phyloP scores from a whole-genome alignment of 1,140 invertebrate genomes.

The Drosophila kohkoa region DNA sequence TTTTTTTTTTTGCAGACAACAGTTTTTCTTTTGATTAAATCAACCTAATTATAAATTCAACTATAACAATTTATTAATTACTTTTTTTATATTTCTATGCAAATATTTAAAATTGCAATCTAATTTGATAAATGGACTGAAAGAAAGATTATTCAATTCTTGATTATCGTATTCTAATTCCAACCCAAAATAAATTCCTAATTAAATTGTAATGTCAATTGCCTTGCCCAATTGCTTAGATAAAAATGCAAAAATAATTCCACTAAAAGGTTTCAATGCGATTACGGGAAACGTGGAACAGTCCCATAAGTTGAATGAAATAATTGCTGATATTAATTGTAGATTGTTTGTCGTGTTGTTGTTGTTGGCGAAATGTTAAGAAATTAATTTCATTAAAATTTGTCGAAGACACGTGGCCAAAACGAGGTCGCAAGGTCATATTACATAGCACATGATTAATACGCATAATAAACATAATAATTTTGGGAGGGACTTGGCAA shows the following conservation, averaged over 20 bases:
- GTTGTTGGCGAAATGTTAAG: not conserved
- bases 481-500: not conserved
- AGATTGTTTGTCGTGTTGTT: not conserved
- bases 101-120: too few relatives aligned
- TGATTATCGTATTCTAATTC: not conserved
- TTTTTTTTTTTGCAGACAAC: too few relatives aligned
- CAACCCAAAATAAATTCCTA: not conserved
- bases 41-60: too few relatives aligned
- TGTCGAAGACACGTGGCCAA: not conserved
- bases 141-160: too few relatives aligned
- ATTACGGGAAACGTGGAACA: not conserved
- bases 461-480: slow-evolving; percentile 28
- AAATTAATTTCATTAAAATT: slow-evolving; percentile 15
- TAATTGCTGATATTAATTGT: slow-evolving; percentile 1
- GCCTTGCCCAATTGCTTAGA: not conserved
- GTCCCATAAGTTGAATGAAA: not conserved
- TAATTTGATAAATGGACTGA: too few relatives aligned
- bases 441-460: slow-evolving; percentile 32
- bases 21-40: too few relatives aligned
- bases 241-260: slow-evolving; percentile 1
- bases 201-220: not conserved
- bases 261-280: not conserved
- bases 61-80: too few relatives aligned
- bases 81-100: too few relatives aligned
- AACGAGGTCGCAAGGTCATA: too few relatives aligned